Conservation (phyloP, 2,888 invertebrate genomes). For the Drosophila borborema region DNA sequence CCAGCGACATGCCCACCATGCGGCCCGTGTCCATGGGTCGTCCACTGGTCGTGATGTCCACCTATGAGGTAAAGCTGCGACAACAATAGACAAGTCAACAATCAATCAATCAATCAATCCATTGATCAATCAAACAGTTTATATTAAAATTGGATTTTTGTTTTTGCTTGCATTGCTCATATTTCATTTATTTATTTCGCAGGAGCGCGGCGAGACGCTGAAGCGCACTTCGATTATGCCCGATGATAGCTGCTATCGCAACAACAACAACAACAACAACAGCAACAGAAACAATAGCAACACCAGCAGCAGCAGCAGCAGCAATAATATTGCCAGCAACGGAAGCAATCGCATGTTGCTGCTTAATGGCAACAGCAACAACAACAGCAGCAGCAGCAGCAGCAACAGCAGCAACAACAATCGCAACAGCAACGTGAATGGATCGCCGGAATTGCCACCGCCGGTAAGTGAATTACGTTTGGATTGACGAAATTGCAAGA, state of each 20-base stretch:
- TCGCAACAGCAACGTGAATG: constrained; percentile 37
- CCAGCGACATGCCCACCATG: constrained; percentile 69
- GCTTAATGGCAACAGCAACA: constrained; percentile 54
- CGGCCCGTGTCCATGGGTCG: constrained; percentile 69
- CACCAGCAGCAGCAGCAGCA: constrained; percentile 24
- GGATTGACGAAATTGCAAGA: not conserved
- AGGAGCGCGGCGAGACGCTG: constrained; percentile 84
- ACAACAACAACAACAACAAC: constrained; percentile 46
- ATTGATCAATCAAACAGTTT: constrained; percentile 4
- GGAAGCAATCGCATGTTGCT: constrained; percentile 57
- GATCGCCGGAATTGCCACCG: constrained; percentile 72
- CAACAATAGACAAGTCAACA: not conserved
- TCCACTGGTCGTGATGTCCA: constrained; percentile 71
- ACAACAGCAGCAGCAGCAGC: constrained; percentile 29
- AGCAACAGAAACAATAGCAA: constrained; percentile 33
- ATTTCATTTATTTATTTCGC: constrained; percentile 15
- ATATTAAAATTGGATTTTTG: not conserved
- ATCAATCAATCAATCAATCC: constrained; percentile 13
- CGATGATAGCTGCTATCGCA: constrained; percentile 83
- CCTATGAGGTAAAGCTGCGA: constrained; percentile 57
- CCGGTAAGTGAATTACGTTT: constrained; percentile 71
- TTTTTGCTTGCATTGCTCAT: not conserved
- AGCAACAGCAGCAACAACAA: constrained; percentile 34
- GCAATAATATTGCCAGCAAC: constrained; percentile 39
- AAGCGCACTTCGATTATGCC: constrained; percentile 83